Evolutionary conservation across 2,113 vertebrate species (phyloP).

Genomic region (Excalfactoria chinensis): DNA sequence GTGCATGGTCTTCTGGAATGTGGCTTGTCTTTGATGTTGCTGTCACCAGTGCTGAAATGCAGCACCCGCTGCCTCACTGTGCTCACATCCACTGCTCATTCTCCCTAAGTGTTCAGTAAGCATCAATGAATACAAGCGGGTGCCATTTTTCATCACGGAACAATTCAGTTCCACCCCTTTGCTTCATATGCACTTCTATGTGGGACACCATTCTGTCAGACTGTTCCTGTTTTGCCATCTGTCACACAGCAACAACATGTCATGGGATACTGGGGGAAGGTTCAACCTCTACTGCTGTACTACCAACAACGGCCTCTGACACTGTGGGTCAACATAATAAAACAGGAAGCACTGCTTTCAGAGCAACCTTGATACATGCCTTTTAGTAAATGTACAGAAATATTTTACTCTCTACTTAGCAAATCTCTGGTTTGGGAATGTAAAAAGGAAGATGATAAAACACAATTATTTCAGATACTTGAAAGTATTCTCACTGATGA

Average conservation of each 20-base stretch:
- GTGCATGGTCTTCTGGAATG: too few species aligned
- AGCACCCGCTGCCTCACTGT: too few species aligned
- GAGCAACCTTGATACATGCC: background rate
- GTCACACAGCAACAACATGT: background rate
- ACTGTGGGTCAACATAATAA: background rate
- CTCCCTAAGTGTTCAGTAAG: too few species aligned
- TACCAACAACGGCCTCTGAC: background rate
- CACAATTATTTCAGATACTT: background rate
- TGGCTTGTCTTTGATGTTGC: too few species aligned
- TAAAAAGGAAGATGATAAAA: background rate
- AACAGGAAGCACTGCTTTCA: background rate
- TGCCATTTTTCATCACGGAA: background rate
- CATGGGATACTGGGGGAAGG: background rate
- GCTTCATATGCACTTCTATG: too few species aligned
- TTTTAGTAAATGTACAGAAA: background rate
- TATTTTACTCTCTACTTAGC: background rate
- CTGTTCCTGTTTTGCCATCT: background rate
- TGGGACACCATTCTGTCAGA: too few species aligned
- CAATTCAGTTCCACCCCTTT: too few species aligned
- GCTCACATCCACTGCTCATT: too few species aligned
- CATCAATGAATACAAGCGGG: background rate
- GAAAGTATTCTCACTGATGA: background rate
- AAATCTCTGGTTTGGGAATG: background rate
- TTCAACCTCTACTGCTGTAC: background rate
- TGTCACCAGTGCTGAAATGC: too few species aligned